Evolutionary conservation across 2,113 vertebrate species (phyloP), one percentile per base, ranked within the genome.

Genomic region (Columba livia): DNA sequence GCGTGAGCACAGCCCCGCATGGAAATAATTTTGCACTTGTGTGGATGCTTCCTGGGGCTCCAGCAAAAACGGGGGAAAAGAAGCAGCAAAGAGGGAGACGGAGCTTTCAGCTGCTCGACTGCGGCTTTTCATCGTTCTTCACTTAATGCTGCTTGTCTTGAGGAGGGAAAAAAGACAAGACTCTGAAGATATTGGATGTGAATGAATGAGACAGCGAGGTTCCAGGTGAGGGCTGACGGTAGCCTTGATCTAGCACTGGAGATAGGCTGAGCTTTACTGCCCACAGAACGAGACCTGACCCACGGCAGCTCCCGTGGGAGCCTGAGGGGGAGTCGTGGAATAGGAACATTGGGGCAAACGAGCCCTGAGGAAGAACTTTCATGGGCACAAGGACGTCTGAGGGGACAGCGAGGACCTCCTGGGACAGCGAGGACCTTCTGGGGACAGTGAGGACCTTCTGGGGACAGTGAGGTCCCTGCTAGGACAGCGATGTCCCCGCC

Each of bases 11-110:
- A 58, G 38, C 54, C 88, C 87, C 2, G 90, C 95, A 97, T 97
- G 97, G 97, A 98, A 98, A 96, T 86, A 94, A 96, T 97, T 98
- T 97, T 89, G 94, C 95, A 85, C 71, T 94, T 70, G 87, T 58
- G 71, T 38, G 86, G 92, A 70, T 47, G 79, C 60, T 91, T 97
- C 73, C 80, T 80, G 92, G 87, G 70, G 92, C 94, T 97, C 96
- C 94, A 51, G 90, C 57, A 56, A 64, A 42, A 94, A 86, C 6
- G 36, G 47, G 42, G 11, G 48, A 20, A 9, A 73, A 74, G 64
- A 25, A 74, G 69, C 53, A 24, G 60, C 29, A 25, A 83, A 73
- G 57, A 44, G 86, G 91, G 92, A 93, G 57, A 4, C 0, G 69
- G 75, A 95, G 70, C n/a, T 80, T 84, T 83, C 50, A 51, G 88